Conservation (phyloP, 2,888 invertebrate species). For the Globia sparganii region DNA sequence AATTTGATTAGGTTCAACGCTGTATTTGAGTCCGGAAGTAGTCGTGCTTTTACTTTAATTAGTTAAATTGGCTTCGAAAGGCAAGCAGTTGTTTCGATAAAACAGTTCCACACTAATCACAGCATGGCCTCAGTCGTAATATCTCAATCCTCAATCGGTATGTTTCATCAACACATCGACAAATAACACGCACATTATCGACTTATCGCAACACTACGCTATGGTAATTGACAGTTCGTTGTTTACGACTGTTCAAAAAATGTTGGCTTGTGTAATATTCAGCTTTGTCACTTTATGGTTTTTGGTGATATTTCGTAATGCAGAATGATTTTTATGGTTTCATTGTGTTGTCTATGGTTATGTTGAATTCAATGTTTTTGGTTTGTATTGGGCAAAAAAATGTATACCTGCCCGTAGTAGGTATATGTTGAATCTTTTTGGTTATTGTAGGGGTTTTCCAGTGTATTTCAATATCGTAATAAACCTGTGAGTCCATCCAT, state of each 20-base stretch:
- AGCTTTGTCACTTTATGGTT: slow-evolving; percentile 57
- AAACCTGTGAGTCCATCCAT: neutral
- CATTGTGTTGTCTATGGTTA: slow-evolving; percentile 33
- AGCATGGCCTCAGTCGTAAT: slow-evolving; percentile 49
- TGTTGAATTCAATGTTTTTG: slow-evolving; percentile 5
- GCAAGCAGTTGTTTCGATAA: slow-evolving; percentile 10
- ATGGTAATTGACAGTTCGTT: slow-evolving; percentile 77
- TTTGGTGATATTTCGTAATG: slow-evolving; percentile 48
- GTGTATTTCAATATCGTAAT: neutral
- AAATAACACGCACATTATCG: slow-evolving; percentile 44
- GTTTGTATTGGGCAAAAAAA: neutral
- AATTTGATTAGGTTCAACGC: neutral
- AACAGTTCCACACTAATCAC: slow-evolving; percentile 16
- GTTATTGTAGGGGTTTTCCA: neutral
- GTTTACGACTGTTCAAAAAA: slow-evolving; percentile 73
- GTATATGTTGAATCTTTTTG: neutral
- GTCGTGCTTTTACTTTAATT: neutral
- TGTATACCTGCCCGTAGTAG: neutral
- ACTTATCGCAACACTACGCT: slow-evolving; percentile 48
- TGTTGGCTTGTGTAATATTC: slow-evolving; percentile 62
- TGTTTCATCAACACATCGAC: slow-evolving; percentile 31
- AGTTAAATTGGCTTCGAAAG: neutral
- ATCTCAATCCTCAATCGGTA: slow-evolving; percentile 66
- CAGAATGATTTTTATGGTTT: slow-evolving; percentile 35
- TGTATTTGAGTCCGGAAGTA: neutral